Conservation (phyloP, 2,888 invertebrate genomes). For the Euzophera pinguis region DNA sequence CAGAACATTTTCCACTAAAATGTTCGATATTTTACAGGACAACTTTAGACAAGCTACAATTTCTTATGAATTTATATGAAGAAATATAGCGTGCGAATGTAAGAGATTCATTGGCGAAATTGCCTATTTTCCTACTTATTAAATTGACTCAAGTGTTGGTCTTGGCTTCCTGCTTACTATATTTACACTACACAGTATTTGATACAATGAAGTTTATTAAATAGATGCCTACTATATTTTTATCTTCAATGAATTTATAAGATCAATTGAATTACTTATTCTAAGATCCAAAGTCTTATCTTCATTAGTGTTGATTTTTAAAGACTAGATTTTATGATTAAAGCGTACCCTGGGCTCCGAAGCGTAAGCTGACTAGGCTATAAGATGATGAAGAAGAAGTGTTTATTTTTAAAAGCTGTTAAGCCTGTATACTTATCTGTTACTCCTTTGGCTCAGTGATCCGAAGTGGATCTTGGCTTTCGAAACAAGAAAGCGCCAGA, state of each 20-base stretch:
- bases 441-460: too few relatives aligned
- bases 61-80: slow-evolving; percentile 33
- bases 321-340: too few relatives aligned
- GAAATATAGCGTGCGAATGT: slow-evolving; percentile 47
- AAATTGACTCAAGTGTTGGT: slow-evolving; percentile 1
- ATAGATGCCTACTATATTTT: background rate
- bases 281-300: too few relatives aligned
- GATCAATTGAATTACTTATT: too few relatives aligned
- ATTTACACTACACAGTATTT: background rate
- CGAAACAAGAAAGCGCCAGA: too few relatives aligned
- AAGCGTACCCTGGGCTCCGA: too few relatives aligned
- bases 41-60: slow-evolving; percentile 23
- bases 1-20: slow-evolving; percentile 13
- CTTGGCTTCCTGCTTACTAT: slow-evolving; percentile 1
- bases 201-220: background rate
- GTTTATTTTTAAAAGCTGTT: too few relatives aligned
- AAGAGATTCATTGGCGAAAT: slow-evolving; percentile 39
- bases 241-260: background rate
- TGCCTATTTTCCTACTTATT: slow-evolving; percentile 17
- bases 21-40: slow-evolving; percentile 34
- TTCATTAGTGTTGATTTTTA: too few relatives aligned
- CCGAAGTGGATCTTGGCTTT: too few relatives aligned
- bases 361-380: too few relatives aligned
- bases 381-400: too few relatives aligned
- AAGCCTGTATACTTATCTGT: too few relatives aligned